phyloP scores from a whole-genome alignment of 2,888 invertebrate genomes.

The Phengaris arion region DNA sequence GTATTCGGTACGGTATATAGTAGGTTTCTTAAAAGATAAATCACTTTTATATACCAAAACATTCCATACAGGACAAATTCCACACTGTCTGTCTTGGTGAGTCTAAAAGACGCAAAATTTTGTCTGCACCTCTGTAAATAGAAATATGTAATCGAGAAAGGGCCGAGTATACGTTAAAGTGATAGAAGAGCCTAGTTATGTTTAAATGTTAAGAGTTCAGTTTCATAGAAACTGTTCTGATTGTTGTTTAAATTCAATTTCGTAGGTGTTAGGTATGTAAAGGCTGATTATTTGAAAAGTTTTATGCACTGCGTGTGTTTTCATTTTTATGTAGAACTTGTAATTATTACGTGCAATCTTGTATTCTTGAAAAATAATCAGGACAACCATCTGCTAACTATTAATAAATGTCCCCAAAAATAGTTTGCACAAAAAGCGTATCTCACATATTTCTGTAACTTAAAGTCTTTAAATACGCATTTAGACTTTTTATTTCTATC shows the following conservation, averaged over 20 bases:
- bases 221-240: slow-evolving; percentile 76
- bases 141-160: slow-evolving; percentile 45
- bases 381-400: too few species aligned
- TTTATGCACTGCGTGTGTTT: slow-evolving; percentile 25
- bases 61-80: slow-evolving; percentile 27
- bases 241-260: slow-evolving; percentile 74
- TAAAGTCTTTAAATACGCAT: too few species aligned
- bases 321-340: slow-evolving; percentile 6
- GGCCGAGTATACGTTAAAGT: slow-evolving; percentile 76
- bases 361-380: neutral
- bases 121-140: slow-evolving; percentile 29
- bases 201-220: slow-evolving; percentile 64
- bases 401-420: too few species aligned
- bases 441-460: too few species aligned
- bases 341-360: neutral
- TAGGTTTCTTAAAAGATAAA: neutral
- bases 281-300: slow-evolving; percentile 55
- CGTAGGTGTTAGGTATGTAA: slow-evolving; percentile 74
- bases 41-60: slow-evolving; percentile 19
- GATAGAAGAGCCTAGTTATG: slow-evolving; percentile 76
- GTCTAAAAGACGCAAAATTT: slow-evolving; percentile 57
- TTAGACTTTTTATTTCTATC: too few species aligned
- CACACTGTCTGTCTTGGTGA: slow-evolving; percentile 17
- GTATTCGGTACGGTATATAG: neutral
- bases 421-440: too few species aligned